Base-by-base conservation (phyloP, 2,113 vertebrate genomes). In the Struthidea cinerea region DNA sequence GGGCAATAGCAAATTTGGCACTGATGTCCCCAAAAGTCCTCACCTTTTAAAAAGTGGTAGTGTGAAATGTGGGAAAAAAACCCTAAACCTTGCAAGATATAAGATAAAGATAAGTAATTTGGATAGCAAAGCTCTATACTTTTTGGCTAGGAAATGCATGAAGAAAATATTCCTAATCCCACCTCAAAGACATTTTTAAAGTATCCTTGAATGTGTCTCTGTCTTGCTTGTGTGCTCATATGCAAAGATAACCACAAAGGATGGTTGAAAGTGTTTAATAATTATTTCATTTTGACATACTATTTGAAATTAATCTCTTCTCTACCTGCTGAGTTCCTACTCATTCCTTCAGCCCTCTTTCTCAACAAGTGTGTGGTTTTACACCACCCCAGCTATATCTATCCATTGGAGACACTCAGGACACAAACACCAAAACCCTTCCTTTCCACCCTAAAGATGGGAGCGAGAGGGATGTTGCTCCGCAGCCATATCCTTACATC, bases 391-490 rank as follows among this genome's bases (percentile, higher is more conserved):
- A 20, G 35, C 28, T 10, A 2, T 21, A 55, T 11, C 22, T 55
- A 2, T 52, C 23, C 33, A 0, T 9, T 19, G 41, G 28, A 41
- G 42, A 53, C 11, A 37, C 49, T 32, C 0, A 1, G 37, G 55
- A 13, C 11, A 13, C 28, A 35, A 75, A 39, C 22, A 21, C 2
- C 21, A 13, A 3, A 7, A 16, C 5, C 21, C 14, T 32, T 68
- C 16, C n/a, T 6, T 11, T 28, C 23, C 14, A 13, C 3, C 19
- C 26, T 13, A 68, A 30, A 10, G 53, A n/a, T 6, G 30, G 63
- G 24, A 2, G 2, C 0, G 2, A 17, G 37, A 6, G 3, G 24
- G 5, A 7, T 39, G 49, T 8, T 26, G 49, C 24, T 76, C 27
- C 10, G 13, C 64, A 52, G 59, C 28, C 35, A 0, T n/a, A 9